A percentile compares a stretch with the other conserved stretches of the same genome.
Evolutionary conservation across 2,888 invertebrate species (phyloP).

Genomic region (Synergus umbraculus): DNA sequence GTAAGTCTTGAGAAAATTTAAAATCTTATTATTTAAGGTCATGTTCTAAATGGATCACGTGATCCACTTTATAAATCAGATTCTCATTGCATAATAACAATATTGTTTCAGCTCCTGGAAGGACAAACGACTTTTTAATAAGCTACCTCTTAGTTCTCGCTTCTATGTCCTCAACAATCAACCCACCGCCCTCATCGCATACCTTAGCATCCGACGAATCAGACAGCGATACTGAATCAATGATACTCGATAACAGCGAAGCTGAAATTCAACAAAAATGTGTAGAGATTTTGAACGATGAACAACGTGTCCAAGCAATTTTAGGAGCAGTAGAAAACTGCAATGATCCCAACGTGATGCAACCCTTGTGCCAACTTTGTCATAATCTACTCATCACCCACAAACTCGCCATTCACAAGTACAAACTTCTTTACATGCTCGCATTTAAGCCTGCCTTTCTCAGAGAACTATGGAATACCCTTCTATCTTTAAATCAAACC

Average conservation of each 20-base stretch:
- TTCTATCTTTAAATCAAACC: constrained; percentile 77
- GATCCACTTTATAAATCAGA: constrained; percentile 19
- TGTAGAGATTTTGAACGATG: constrained; percentile 84
- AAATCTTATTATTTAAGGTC: not conserved
- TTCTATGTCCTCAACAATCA: constrained; percentile 75
- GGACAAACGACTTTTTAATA: constrained; percentile 70
- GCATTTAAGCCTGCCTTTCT: constrained; percentile 89
- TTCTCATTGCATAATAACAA: not conserved
- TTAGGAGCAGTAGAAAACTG: constrained; percentile 78
- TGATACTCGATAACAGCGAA: constrained; percentile 79
- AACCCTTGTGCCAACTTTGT: constrained; percentile 87
- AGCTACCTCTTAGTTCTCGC: constrained; percentile 82
- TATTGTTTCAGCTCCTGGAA: constrained; percentile 16
- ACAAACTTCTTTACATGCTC: constrained; percentile 88
- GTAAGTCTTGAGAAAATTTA: constrained; percentile 78
- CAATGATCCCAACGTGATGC: constrained; percentile 80
- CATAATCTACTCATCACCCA: constrained; percentile 91
- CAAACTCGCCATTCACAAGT: constrained; percentile 89
- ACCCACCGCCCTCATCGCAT: constrained; percentile 78
- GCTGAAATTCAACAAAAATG: constrained; percentile 79
- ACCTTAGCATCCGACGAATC: constrained; percentile 79
- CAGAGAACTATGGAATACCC: constrained; percentile 84
- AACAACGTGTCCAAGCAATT: constrained; percentile 80
- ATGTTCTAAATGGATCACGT: constrained; percentile 12
- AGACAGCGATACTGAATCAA: constrained; percentile 80